Base-by-base conservation (phyloP, 2,888 invertebrate species). In the Drosophila borealis region DNA sequence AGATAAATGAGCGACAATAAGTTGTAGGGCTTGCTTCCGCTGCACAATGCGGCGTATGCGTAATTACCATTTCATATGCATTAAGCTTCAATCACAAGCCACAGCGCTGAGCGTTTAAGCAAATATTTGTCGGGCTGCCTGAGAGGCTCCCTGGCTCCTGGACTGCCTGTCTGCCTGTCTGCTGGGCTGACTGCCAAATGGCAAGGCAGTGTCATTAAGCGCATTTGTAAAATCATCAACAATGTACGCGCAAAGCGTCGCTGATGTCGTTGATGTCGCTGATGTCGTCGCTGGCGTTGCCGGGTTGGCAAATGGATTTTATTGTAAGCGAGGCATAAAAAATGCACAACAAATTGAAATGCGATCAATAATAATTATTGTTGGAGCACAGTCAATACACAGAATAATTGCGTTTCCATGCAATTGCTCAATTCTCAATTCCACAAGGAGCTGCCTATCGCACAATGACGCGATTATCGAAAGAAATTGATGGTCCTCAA, bases 331-430 rank as follows among this genome's bases (percentile, higher is more conserved):
- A 68, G 68, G 71, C 71, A 66, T 79, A 72, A 74, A 68, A 62
- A 75, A 68, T 82, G 83, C 80, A 77, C 83, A 86, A 78, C 88
- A 83, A 87, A 83, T 83, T 83, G 88, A 88, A 85, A 87, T 75
- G 56, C 88, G 86, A 90, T 90, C 89, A 90, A 89, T 90, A 88
- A 90, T 90, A 89, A 89, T 89, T 90, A 90, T 82, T 81, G 74
- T 70, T 76, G 83, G 64, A 60, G 77, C 74, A 81, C 76, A 85
- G 77, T 73, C 82, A 82, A 78, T 89, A 89, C 88, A 79, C 88
- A 85, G 74, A 77, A 88, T 90, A 89, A 89, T 89, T 90, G 83
- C 83, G 80, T 80, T 81, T 88, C 81, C 80, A 85, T 81, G 88
- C 88, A 88, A 88, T 88, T 89, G 83, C 83, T 81, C 86, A 81